Base-by-base conservation (phyloP, 2,888 invertebrate species). In the Meteorus cinctellus region DNA sequence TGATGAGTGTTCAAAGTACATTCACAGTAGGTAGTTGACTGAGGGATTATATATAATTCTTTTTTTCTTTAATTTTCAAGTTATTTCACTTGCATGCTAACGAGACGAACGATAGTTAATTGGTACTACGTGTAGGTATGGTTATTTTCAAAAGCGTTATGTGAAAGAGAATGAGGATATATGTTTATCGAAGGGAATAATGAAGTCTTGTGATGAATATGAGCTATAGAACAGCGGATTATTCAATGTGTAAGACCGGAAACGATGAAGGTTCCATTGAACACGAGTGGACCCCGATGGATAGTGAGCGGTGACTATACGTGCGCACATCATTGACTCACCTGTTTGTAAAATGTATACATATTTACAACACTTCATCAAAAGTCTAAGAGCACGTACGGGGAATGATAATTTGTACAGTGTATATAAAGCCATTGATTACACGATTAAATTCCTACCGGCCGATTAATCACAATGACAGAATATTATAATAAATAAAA, bases 251-350 rank as follows among this genome's bases (percentile, higher is more conserved):
- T 75, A 69, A 70, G 80, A 82, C 84, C 83, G 85, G 85, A 85
- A 85, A 79, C 74, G 68, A 45, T 75, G 84, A 84, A 85, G 85
- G 85, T 74, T 82, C 78, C 51, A 70, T 67, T 55, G 73, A 63
- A 74, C 78, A 78, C 76, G 74, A 69, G 34, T n/a, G 31, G 31
- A 62, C 63, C 63, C 29, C 27, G 71, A 16, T 48, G 34, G 29
- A 51, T 4, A 45, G 63, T 48, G 71, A 24, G 72, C 16, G 31
- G 31, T 19, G 19, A 41, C 27, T 66, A 70, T 24, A 69, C 73
- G 71, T 41, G 51, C 48, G n/a, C 55, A 51, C 29, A 55, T 73
- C 14, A 59, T 59, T 73, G 66, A 67, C 60, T 71, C 78, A 70
- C 34, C 62, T 55, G 19, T 55, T 55, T 55, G 66, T 76, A 27